Base-by-base conservation (phyloP, 2,888 invertebrate genomes). In the Drosophila mimica region DNA sequence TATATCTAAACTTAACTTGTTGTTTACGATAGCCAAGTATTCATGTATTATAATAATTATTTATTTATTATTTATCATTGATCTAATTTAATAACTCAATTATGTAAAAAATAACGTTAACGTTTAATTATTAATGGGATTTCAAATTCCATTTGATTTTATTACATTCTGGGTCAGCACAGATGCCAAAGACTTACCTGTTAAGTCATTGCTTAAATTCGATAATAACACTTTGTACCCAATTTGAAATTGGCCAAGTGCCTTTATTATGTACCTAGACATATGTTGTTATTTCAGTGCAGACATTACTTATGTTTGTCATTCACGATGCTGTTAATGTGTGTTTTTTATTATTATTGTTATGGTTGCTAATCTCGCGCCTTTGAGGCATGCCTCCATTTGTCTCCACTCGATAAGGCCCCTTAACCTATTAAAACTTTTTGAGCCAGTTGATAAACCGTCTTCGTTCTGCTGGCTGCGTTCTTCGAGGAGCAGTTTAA, bases 341-440 rank as follows among this genome's bases (percentile, higher is more conserved):
- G 33, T 69, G 40, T 58, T 60, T 52, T 52, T 31, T 67, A 63
- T 64, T 52, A 51, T 70, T 59, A 57, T 73, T 33, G 65, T 28
- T 31, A 46, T 48, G 46, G 7, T 15, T 54, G 58, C 43, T 70
- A 72, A 82, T 78, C 78, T 74, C 51, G 60, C 64, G 88, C 77
- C 88, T 79, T 51, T 54, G 48, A 48, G 86, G 70, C 81, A 75
- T 70, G 72, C 75, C 73, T 79, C 75, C 82, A 89, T 89, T 89
- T 76, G 76, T 76, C 70, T 67, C 74, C 57, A 75, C 74, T 79
- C 60, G 89, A 89, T 87, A 81, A 88, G 85, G 74, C 70, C 57
- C 72, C 67, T 72, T 74, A 82, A 79, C 76, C 89, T 81, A 88
- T 87, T 88, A 85, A 89, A 88, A 87, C 74, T 87, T 89, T 88